Conservation (phyloP, 2,113 vertebrate genomes). For the Cichladusa arquata region DNA sequence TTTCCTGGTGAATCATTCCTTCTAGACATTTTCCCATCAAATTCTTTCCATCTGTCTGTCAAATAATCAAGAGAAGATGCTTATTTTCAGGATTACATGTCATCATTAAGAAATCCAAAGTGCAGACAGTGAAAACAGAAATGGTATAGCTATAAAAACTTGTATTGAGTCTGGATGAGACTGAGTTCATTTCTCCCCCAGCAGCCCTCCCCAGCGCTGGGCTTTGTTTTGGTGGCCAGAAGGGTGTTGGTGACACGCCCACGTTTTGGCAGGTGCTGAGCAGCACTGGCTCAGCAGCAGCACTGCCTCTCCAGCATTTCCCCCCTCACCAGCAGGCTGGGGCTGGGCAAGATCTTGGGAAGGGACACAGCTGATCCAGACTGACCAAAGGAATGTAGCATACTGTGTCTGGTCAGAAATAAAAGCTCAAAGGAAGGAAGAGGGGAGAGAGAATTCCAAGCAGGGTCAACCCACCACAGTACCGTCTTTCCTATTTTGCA, state of each 20-base stretch:
- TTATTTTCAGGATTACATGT: neutral
- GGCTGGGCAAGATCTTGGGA: neutral
- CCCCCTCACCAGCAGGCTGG: neutral
- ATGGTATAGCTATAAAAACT: neutral
- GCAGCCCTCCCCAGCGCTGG: neutral
- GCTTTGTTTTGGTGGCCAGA: neutral
- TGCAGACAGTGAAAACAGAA: neutral
- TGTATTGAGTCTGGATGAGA: neutral
- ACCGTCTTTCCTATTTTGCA: neutral
- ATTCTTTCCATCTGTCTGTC: neutral
- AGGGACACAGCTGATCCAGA: neutral
- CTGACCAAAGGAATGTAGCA: neutral
- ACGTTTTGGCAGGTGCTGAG: neutral
- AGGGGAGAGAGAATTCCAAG: neutral
- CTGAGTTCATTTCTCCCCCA: accelerated
- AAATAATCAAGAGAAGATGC: neutral
- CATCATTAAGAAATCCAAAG: neutral
- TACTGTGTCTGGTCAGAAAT: neutral
- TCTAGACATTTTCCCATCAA: neutral
- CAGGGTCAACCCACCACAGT: neutral
- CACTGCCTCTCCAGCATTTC: accelerated
- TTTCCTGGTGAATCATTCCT: neutral
- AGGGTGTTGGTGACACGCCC: neutral
- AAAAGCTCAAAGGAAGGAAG: neutral
- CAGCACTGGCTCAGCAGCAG: neutral